These are phyloP conservation scores for Aphis gossypii DNA, from an alignment of 1,140 invertebrate genomes.

Conservation along the genomic window DNA sequence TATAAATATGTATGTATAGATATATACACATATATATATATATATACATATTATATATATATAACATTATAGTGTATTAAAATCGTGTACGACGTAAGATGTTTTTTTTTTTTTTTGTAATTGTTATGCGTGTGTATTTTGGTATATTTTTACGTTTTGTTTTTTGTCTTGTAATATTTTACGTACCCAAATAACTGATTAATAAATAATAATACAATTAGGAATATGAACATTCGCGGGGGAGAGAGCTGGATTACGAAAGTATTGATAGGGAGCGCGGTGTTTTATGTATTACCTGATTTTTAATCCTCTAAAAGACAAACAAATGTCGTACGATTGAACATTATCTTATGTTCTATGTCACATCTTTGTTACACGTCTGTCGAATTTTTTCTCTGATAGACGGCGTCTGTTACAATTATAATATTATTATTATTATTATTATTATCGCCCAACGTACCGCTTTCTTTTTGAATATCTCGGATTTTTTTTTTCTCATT, in stretches of 20 bases:
- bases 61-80: background rate
- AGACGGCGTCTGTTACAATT: background rate
- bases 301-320: background rate
- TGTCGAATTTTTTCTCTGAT: background rate
- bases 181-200: background rate
- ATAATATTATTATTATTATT: too few relatives aligned
- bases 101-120: slow-evolving; percentile 1
- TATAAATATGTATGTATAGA: background rate
- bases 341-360: background rate
- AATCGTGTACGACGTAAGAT: background rate
- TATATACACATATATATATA: too few relatives aligned
- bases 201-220: background rate
- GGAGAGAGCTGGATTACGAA: background rate
- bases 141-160: background rate
- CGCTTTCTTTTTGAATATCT: background rate
- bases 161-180: background rate
- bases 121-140: slow-evolving; percentile 1
- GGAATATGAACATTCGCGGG: background rate
- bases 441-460: background rate
- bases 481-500: background rate
- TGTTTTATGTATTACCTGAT: background rate
- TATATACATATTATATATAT: too few relatives aligned
- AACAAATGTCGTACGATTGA: background rate
- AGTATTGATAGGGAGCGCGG: background rate
- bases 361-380: background rate